phyloP scores from a whole-genome alignment of 30 jellyfish, hydroid and myxozoan species.

The Cassiopea andromeda region DNA sequence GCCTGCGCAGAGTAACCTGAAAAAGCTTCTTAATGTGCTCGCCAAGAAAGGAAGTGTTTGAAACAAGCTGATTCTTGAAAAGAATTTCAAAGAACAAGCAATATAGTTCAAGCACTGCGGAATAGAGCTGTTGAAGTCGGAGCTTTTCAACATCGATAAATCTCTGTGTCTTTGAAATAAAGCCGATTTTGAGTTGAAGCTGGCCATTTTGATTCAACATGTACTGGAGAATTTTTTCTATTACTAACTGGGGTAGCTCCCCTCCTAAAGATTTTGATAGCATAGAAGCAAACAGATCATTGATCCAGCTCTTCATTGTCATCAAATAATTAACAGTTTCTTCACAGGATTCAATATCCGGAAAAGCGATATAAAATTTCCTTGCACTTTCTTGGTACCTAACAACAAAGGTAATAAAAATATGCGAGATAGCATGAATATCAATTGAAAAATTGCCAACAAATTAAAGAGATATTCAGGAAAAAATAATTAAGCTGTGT shows the following conservation, averaged over 20 bases:
- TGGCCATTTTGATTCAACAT: constrained; percentile 8
- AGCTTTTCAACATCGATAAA: constrained; percentile 62
- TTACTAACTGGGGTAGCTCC: constrained; percentile 39
- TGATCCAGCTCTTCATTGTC: constrained; percentile 45
- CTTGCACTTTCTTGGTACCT: constrained; percentile 34
- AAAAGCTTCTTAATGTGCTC: constrained; percentile 35
- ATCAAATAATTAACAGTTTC: constrained; percentile 1
- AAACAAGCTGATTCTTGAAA: constrained; percentile 10
- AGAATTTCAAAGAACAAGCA: constrained; percentile 50
- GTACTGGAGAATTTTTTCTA: constrained; percentile 33
- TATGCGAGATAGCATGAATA: not conserved
- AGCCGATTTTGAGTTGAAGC: constrained; percentile 36
- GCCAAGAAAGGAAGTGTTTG: constrained; percentile 5
- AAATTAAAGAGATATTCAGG: no score
- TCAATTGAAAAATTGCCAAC: not conserved
- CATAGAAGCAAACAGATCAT: not conserved
- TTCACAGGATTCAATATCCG: constrained; percentile 15
- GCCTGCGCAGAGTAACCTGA: constrained; percentile 12
- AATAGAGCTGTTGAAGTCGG: constrained; percentile 27
- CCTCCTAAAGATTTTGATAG: constrained; percentile 28
- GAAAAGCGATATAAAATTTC: constrained; percentile 52
- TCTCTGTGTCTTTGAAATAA: constrained; percentile 38
- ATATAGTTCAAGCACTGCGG: constrained; percentile 33
- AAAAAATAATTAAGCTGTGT: no score
- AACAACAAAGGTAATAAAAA: not conserved